Conservation (phyloP, 2,888 invertebrate species). For the Aproaerema taeniolella region DNA sequence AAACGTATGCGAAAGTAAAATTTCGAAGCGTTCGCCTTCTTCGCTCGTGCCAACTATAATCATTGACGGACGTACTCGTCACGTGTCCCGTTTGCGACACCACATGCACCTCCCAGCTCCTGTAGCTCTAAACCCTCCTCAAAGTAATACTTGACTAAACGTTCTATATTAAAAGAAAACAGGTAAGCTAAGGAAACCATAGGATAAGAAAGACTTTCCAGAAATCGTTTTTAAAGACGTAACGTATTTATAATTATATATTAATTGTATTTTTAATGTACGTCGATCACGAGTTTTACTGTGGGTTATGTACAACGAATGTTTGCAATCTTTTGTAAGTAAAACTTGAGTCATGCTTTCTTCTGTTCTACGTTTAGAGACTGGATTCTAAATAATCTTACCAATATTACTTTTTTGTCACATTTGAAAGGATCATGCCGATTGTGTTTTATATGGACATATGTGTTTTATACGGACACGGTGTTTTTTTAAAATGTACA, state of each 20-base stretch:
- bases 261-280: conserved; percentile 28
- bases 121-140: conserved; percentile 31
- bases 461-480: too few species aligned
- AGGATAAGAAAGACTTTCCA: conserved; percentile 48
- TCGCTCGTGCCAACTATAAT: too few species aligned
- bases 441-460: too few species aligned
- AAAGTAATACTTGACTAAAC: conserved; percentile 19
- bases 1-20: too few species aligned
- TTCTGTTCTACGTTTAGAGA: conserved; percentile 20
- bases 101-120: conserved; percentile 33
- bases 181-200: conserved; percentile 52
- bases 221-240: conserved; percentile 62
- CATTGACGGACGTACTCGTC: too few species aligned
- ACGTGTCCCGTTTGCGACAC: too few species aligned
- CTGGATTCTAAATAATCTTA: too few species aligned
- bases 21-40: too few species aligned
- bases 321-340: conserved; percentile 25
- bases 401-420: too few species aligned
- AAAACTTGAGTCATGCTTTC: conserved; percentile 4
- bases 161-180: conserved; percentile 47
- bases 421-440: too few species aligned
- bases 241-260: conserved; percentile 12
- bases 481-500: too few species aligned
- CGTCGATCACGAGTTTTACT: conserved; percentile 28
- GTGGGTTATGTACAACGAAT: conserved; percentile 68